Percentiles rank a stretch among this genome's conserved stretches.
These are phyloP conservation scores for Penelope pileata DNA, from an alignment of 2,113 vertebrate species.

Conservation along the genomic window DNA sequence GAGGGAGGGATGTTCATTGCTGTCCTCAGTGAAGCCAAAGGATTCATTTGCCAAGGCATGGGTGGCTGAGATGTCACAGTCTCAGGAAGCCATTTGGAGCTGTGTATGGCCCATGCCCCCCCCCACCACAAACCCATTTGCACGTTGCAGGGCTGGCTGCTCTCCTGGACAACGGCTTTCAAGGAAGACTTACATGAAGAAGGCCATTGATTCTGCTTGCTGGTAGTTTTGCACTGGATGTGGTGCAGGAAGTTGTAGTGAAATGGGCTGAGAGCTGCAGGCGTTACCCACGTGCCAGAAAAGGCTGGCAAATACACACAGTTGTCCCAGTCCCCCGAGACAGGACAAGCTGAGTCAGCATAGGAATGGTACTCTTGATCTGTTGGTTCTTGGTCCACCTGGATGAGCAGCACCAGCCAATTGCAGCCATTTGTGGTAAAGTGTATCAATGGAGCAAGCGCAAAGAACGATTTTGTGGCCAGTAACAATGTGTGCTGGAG, in stretches of 20 bases:
- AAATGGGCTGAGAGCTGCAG: neutral
- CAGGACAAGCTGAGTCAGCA: neutral
- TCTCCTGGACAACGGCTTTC: neutral
- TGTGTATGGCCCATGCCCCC: neutral
- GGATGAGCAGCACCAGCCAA: neutral
- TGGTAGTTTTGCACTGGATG: neutral
- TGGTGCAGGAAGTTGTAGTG: neutral
- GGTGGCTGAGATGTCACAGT: neutral
- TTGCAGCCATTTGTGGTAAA: neutral
- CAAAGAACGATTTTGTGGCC: neutral
- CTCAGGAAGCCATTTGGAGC: neutral
- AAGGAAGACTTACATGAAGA: neutral
- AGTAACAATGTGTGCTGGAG: neutral
- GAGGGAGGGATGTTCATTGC: neutral
- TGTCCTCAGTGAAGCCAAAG: neutral
- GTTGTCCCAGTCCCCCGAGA: too few relatives aligned
- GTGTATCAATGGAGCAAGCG: neutral
- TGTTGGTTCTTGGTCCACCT: too few relatives aligned
- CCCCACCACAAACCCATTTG: neutral
- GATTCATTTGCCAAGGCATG: neutral
- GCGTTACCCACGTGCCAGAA: neutral
- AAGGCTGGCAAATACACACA: neutral
- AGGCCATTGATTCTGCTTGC: neutral
- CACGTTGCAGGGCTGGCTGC: neutral
- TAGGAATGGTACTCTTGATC: neutral